Base-by-base conservation (phyloP, 2,113 vertebrate species). In the Salvelinus namaycush region DNA sequence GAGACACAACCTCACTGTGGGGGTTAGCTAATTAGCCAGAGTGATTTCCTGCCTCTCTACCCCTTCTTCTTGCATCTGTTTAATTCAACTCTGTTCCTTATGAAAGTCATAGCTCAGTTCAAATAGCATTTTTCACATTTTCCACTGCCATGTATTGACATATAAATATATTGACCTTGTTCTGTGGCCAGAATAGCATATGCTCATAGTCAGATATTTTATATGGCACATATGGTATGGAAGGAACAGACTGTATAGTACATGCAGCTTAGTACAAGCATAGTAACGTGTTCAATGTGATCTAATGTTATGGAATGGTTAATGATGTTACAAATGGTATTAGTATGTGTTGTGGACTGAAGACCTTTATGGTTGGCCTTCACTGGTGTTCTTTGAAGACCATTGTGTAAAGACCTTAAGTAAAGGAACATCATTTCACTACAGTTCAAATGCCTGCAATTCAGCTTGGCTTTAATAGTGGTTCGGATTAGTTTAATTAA, bases 1-100 rank as follows among this genome's bases (percentile, higher is more conserved):
- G 51, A 18, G 39, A 44, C 9, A 44, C 39, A 44, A 18, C 51
- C 51, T 54, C 51, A 18, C 72, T 82, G 81, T 73, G 27, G 69
- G 73, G 84, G 79, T 13, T 26, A 29, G 81, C 81, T 89, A 87
- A 91, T 90, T 89, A 90, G 87, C 81, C 89, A 86, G 80, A 89
- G 90, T 89, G 87, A 90, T 88, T 88, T 88, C 77, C 78, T 64
- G 51, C 74, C 27, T 49, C n/a, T 44, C 26, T 2, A 34, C n/a
- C 66, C 9, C 14, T 31, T 44, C 14, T 27, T 13, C 39, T 39
- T 73, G 69, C 69, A 60, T 59, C 66, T 62, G 49, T 51, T 60
- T 48, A 57, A 29, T 44, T 49, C 29, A 64, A 4, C 49, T 18
- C 12, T 13, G 34, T 31, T 44, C n/a, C 8, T 18, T 13, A 49